Evolutionary conservation across 2,113 vertebrate species (phyloP), one percentile per base, ranked within the genome.

Genomic region (Hyperoodon ampullatus): DNA sequence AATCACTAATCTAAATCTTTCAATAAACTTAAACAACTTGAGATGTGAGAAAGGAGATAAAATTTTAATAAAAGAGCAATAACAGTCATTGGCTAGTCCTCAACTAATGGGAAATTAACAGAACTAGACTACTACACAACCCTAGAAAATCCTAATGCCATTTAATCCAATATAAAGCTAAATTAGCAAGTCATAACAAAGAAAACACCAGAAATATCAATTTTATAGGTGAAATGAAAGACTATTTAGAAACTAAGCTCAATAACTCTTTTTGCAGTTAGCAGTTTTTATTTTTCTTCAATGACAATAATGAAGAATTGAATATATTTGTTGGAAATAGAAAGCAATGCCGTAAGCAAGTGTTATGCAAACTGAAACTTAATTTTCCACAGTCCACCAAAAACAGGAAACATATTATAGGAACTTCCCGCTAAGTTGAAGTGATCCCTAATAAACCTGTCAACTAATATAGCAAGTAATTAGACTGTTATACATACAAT

Each of bases 331-430:
- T 89, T 97, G 90, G 90, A 98, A 98, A 98, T 70, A 96, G 55
- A 98, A 98, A 98, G 91, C 78, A 98, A 94, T 88, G 63, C 8
- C 33, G 87, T 94, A 98, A 98, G 81, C 97, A 98, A 97, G 30
- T 42, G 9, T 90, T 71, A 97, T 7, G 61, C 19, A 98, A 92
- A 72, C 75, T 95, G 92, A 97, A 93, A 97, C 95, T 91, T 95
- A 97, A 95, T 93, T 95, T 98, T 98, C 95, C 94, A 98, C 44
- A 95, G 63, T 95, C 95, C 93, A 94, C 86, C 61, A 85, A 98
- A 94, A 99, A 98, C 96, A 99, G 98, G 98, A 98, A 99, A 98
- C 96, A 97, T 85, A 81, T 28, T 26, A 81, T 39, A 98, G 95
- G 92, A 98, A 98, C 97, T 98, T 94, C 81, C 82, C 80, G 58